Evolutionary conservation across 2,888 invertebrate genomes (phyloP).

Genomic region (Harpalus rubripes): DNA sequence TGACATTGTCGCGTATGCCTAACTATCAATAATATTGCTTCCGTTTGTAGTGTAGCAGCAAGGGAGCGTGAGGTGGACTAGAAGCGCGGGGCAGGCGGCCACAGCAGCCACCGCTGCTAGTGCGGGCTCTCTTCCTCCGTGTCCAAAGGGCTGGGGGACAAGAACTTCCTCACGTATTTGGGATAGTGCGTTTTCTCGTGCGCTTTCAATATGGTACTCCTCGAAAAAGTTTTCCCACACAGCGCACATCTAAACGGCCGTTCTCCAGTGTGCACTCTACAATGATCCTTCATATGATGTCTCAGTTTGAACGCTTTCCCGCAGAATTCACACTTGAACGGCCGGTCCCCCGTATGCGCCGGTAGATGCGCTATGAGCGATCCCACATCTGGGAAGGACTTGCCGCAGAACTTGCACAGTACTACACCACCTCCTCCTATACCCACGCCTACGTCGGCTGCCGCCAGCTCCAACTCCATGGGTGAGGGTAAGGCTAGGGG

Average conservation of each 20-base stretch:
- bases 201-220: conserved; percentile 94
- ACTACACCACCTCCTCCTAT: conserved; percentile 81
- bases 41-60: conserved; percentile 6
- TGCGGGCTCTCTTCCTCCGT: conserved; percentile 89
- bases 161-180: conserved; percentile 93
- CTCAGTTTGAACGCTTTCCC: conserved; percentile 95
- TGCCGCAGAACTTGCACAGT: conserved; percentile 95
- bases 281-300: conserved; percentile 97
- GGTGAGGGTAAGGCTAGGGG: conserved; percentile 81
- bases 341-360: conserved; percentile 93
- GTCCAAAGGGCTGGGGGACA: conserved; percentile 92
- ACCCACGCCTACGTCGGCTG: conserved; percentile 81
- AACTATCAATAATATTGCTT: conserved; percentile 45
- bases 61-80: conserved; percentile 59
- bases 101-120: conserved; percentile 76
- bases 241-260: conserved; percentile 92
- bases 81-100: conserved; percentile 52
- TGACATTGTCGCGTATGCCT: conserved; percentile 65
- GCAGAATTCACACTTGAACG: conserved; percentile 96
- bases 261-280: conserved; percentile 94
- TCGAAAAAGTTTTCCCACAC: conserved; percentile 94
- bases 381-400: conserved; percentile 94
- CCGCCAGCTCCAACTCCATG: conserved; percentile 82
- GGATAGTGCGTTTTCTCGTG: conserved; percentile 96
- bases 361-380: conserved; percentile 92